Conservation (phyloP, 1,140 invertebrate genomes). For the Drosophila prosaltans region DNA sequence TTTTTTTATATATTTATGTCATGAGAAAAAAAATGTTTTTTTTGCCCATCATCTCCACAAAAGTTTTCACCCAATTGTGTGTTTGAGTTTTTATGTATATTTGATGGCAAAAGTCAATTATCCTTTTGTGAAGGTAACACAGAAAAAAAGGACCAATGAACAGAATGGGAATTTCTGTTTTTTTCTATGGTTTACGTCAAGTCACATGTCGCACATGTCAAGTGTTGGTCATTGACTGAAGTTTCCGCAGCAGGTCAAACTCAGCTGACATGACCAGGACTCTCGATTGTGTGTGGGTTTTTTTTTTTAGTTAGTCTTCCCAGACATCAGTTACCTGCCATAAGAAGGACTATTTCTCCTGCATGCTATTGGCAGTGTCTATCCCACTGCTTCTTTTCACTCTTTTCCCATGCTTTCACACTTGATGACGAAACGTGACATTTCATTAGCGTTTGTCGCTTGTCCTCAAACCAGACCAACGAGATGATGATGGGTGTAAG, state of each 20-base stretch:
- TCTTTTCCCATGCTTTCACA: neutral
- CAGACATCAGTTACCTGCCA: slow-evolving; percentile 35
- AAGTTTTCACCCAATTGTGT: neutral
- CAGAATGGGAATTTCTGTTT: slow-evolving; percentile 26
- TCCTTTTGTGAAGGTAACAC: neutral
- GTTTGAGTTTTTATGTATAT: neutral
- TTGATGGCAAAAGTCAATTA: neutral
- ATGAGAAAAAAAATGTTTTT: neutral
- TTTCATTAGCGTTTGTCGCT: slow-evolving; percentile 65
- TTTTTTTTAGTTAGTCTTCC: slow-evolving; percentile 14
- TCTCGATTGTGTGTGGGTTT: neutral
- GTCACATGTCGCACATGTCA: slow-evolving; percentile 56
- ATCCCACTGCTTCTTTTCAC: neutral
- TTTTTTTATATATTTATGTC: too few relatives aligned
- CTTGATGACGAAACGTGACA: slow-evolving; percentile 48
- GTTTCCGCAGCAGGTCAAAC: slow-evolving; percentile 20
- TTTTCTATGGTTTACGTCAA: slow-evolving; percentile 67
- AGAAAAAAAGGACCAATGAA: neutral
- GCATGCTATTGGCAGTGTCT: slow-evolving; percentile 7
- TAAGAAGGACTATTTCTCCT: slow-evolving; percentile 10
- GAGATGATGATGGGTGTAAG: neutral
- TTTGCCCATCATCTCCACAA: neutral
- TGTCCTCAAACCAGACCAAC: slow-evolving; percentile 18
- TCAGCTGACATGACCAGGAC: slow-evolving; percentile 14
- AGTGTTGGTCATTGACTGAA: slow-evolving; percentile 66